phyloP scores from a whole-genome alignment of 1,140 invertebrate genomes.

The Apis dorsata region DNA sequence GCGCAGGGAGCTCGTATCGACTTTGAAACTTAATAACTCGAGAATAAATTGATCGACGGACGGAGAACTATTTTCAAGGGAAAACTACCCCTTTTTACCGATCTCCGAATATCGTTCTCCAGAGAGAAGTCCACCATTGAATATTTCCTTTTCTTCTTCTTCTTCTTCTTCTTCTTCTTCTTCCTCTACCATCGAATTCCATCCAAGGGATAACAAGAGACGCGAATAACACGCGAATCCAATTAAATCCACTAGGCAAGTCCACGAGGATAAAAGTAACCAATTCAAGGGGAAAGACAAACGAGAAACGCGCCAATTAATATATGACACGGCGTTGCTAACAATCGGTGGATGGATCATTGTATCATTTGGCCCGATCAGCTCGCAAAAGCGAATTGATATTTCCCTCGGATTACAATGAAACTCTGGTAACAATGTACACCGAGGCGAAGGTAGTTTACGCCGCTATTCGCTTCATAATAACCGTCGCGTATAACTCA shows the following conservation, averaged over 20 bases:
- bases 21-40: no score
- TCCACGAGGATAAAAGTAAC: not conserved
- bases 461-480: constrained; percentile 5
- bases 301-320: not conserved
- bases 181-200: no score
- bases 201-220: not conserved
- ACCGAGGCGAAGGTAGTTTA: not conserved
- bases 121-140: no score
- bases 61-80: no score
- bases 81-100: no score
- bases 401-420: constrained; percentile 16
- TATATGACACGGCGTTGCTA: not conserved
- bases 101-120: no score
- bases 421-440: not conserved
- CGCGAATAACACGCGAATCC: not conserved
- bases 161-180: no score
- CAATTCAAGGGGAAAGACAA: not conserved
- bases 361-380: not conserved
- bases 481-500: constrained; percentile 1
- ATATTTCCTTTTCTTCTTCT: no score
- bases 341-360: not conserved
- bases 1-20: no score
- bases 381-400: constrained; percentile 14
- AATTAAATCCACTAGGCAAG: not conserved
- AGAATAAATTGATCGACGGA: no score